Base-by-base conservation (phyloP, 2,888 invertebrate genomes). In the Caenorhabditis afra region DNA sequence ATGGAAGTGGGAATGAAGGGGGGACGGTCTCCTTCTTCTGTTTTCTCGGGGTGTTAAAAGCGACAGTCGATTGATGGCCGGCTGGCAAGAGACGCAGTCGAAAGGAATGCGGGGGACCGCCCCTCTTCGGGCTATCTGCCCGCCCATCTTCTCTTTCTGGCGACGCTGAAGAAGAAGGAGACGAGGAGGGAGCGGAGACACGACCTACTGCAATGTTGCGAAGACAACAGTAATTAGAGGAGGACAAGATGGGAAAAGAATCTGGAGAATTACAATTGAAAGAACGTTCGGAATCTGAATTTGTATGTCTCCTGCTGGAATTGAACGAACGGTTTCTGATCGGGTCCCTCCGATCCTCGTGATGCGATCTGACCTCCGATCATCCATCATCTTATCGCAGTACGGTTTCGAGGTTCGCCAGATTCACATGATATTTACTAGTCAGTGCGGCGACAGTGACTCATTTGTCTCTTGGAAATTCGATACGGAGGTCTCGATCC, bases 41-140 rank as follows among this genome's bases (percentile, higher is more conserved):
- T 58, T 58, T 59, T 50, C 52, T 75, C 61, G 53, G 68, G 76
- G 76, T 76, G 76, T 76, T 76, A 76, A 76, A 76, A 76, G 62
- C 67, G 68, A 76, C 68, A 58, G 61, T 62, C 47, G 59, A 29
- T 55, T 57, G 57, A 49, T 29, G 62, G 53, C 41, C 45, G 41
- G 14, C 20, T 5, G 16, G 10, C 41, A 35, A 49, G 75, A 75
- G 66, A 73, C 64, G 57, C 73, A 73, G 73, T 50, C 64, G 49
- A 73, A 57, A 73, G 73, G 64, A 73, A 64, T 64, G 64, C 47
- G 58, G 49, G 57, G 55, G 70, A 61, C 18, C 73, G 57, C 47
- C 73, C 64, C 47, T 16, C 23, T 20, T 23, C 16, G 22, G 37
- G 37, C 67, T 67, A 44, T 67, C 67, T 41, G 53, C 64, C 66